A percentile compares a stretch with the other conserved stretches of the same genome.
These are phyloP conservation scores for Corythaeola cristata DNA, from an alignment of 2,113 vertebrate species.

Conservation along the genomic window DNA sequence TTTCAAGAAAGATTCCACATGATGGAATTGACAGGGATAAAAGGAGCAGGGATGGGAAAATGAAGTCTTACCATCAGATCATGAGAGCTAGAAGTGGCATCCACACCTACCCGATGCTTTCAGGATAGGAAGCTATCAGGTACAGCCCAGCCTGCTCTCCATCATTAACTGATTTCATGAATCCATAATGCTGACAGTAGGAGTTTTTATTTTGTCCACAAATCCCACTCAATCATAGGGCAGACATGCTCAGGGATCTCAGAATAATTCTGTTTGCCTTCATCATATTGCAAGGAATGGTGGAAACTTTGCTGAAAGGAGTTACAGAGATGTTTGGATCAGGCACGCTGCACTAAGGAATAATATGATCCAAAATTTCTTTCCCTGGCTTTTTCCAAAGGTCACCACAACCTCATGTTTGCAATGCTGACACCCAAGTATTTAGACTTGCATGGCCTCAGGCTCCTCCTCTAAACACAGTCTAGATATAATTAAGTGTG, in stretches of 20 bases:
- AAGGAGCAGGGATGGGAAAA: not conserved
- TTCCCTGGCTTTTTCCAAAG: not conserved
- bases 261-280: not conserved
- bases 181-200: not conserved
- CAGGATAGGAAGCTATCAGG: not conserved
- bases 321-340: not conserved
- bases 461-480: not conserved
- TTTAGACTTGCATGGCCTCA: not conserved
- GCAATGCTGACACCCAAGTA: not conserved
- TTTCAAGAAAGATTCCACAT: not conserved
- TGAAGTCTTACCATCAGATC: not conserved
- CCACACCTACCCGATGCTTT: not conserved
- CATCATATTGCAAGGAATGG: not conserved
- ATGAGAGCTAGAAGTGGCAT: not conserved
- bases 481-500: conserved; percentile 1
- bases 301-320: not conserved
- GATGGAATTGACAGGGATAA: not conserved
- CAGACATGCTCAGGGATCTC: not conserved
- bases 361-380: not conserved
- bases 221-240: not conserved
- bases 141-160: not conserved
- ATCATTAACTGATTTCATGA: not conserved
- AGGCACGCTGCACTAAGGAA: not conserved
- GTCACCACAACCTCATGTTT: not conserved
- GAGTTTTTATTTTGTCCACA: conserved; percentile 40